Evolutionary conservation across 2,113 vertebrate genomes (phyloP).

Genomic region (Numida meleagris): DNA sequence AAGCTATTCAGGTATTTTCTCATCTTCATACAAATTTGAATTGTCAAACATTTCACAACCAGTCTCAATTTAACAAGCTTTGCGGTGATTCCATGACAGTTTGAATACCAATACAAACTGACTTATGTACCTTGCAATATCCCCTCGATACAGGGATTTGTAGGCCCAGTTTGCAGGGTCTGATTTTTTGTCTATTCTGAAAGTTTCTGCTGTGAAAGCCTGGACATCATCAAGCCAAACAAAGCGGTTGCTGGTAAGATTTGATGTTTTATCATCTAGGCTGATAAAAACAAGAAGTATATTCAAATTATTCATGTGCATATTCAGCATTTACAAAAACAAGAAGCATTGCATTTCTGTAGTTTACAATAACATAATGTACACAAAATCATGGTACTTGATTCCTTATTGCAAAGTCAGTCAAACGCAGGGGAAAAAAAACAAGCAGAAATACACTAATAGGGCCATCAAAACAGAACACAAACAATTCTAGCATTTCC

Average conservation of each 20-base stretch:
- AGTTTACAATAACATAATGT: background rate
- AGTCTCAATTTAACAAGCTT: background rate
- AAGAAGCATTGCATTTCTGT: background rate
- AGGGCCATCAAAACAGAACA: background rate
- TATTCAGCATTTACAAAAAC: background rate
- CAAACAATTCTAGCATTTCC: background rate
- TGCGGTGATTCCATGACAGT: background rate
- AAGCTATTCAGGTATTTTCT: background rate
- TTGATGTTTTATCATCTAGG: conserved; percentile 56
- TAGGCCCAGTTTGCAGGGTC: conserved; percentile 95
- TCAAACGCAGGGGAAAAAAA: fast-evolving
- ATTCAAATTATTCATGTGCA: background rate
- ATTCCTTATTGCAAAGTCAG: background rate
- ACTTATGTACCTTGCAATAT: conserved; percentile 85
- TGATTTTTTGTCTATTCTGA: conserved; percentile 88
- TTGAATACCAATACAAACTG: background rate
- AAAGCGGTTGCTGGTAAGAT: conserved; percentile 18
- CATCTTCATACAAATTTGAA: background rate
- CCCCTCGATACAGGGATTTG: conserved; percentile 92
- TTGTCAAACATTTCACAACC: background rate
- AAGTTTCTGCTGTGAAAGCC: conserved; percentile 73
- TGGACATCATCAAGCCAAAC: conserved; percentile 91
- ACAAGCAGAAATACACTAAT: background rate
- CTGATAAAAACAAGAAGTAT: conserved; percentile 14
- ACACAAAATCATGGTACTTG: background rate